A percentile compares a stretch with the other conserved stretches of the same genome.
These are phyloP conservation scores for Danio albolineatus DNA, from an alignment of 2,797 vertebrate species.

Conservation along the genomic window DNA sequence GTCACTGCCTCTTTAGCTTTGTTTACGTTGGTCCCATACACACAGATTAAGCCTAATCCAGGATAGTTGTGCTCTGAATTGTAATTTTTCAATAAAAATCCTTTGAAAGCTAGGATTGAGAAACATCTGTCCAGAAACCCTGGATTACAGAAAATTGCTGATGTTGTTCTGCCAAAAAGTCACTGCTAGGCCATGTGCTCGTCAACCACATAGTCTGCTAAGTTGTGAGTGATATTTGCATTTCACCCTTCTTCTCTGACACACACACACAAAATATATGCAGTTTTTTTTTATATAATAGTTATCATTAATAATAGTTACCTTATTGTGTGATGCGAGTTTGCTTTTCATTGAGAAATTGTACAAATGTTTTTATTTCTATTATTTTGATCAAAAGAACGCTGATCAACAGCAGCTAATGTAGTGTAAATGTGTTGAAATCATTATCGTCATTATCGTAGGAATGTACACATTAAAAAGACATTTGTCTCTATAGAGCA, in stretches of 20 bases:
- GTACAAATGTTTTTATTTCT: neutral
- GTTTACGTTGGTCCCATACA: conserved; percentile 14
- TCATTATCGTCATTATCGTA: neutral
- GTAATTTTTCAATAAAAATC: conserved; percentile 5
- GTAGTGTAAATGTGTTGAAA: neutral
- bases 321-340: neutral
- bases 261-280: neutral
- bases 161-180: neutral
- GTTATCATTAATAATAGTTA: too few relatives aligned
- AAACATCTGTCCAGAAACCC: conserved; percentile 15
- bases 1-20: neutral
- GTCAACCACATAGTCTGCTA: neutral
- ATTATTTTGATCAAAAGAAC: neutral
- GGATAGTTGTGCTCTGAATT: conserved; percentile 1
- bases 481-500: neutral
- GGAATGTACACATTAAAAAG: neutral
- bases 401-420: neutral
- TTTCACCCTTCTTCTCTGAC: neutral
- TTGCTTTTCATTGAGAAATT: neutral
- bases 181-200: neutral
- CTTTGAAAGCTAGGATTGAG: conserved; percentile 3
- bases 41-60: conserved; percentile 8
- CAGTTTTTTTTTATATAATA: too few relatives aligned
- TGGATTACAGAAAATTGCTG: conserved; percentile 3
- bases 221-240: neutral